Evolutionary conservation across 2,888 invertebrate genomes (phyloP), one percentile per base, ranked within the genome.

Genomic region (Hirtodrosophila trivittata): DNA sequence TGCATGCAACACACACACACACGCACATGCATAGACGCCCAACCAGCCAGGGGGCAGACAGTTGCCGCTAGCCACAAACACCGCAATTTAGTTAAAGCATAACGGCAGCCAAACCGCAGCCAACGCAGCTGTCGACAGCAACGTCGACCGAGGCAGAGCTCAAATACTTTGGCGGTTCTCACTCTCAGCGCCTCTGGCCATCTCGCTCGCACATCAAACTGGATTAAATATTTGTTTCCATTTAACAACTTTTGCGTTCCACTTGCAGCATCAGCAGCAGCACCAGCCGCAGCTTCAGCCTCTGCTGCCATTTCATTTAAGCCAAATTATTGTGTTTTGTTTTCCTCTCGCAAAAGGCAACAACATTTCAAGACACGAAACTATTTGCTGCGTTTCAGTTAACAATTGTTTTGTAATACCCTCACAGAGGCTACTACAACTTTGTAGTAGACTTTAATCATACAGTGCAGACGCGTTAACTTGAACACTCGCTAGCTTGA

Each of bases 81-180:
- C 87, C 82, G 85, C 81, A 82, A 86, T 82, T 82, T 85, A 86
- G 85, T 85, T 82, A 86, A 82, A 82, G 87, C 68, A 86, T 72
- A 78, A 78, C 78, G 83, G 80, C 66, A 59, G 52, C 52, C 63
- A 80, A 65, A 66, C 84, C 81, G 50, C 86, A 75, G 64, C 54
- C 50, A 51, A 58, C 46, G 47, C 73, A 55, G 47, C 77, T 57
- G 51, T 32, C 67, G 51, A 43, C 55, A 55, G 35, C n/a, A 39
- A 13, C 69, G 51, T 32, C 67, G 51, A 43, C 55, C 51, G 35
- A 12, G 45, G 16, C 69, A 42, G 39, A 47, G 38, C 50, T 58
- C 43, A 72, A 83, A 83, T 60, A 59, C 76, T 63, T 49, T 54
- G 47, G 35, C 57, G 38, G 9, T 37, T 58, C 25, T 42, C 30